Base-by-base conservation (phyloP, 2,113 vertebrate genomes). In the Dryoscopus gambensis region DNA sequence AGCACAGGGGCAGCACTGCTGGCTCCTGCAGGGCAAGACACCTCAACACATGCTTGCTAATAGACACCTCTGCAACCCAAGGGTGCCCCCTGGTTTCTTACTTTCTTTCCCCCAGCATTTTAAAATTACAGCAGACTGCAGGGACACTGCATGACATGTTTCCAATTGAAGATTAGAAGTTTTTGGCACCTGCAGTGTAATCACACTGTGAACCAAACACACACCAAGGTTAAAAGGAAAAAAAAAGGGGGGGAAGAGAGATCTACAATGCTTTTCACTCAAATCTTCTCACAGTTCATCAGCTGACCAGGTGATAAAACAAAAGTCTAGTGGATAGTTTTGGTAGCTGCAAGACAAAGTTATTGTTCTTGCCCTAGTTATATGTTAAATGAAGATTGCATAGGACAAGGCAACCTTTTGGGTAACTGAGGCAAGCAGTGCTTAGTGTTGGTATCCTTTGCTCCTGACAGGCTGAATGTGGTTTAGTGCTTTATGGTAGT, bases 401-500 rank as follows among this genome's bases (percentile, higher is more conserved):
- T 31, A 96, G 88, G 71, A 90, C 60, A 94, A 96, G 88, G 85
- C 90, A 95, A 94, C 68, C 89, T 96, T 93, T 84, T 27, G 60
- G 59, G 6, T n/a, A 84, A 69, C 27, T 11, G 84, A 94, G 83
- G 80, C 92, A 89, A 94, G 83, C 80, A 84, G 85, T 35, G 78
- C 77, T 91, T 69, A 49, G 75, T 59, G 82, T 63, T 1, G 5
- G 67, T 40, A 82, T 64, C 71, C 84, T 80, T 80, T 59, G 46
- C 71, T 88, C 71, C 52, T 7, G 1, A 23, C 2, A 3, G 81
- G 64, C 85, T 88, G 44, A 35, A 31, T 2, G 15, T 39, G 79
- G 52, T 56, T 81, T 56, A 84, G 80, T 68, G 79, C 92, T 93
- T 84, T 46, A 40, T 0, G 53, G 31, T 12, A 75, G 65, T 49